Conservation (phyloP, 2,797 vertebrate genomes). For the Limnodromus scolopaceus region DNA sequence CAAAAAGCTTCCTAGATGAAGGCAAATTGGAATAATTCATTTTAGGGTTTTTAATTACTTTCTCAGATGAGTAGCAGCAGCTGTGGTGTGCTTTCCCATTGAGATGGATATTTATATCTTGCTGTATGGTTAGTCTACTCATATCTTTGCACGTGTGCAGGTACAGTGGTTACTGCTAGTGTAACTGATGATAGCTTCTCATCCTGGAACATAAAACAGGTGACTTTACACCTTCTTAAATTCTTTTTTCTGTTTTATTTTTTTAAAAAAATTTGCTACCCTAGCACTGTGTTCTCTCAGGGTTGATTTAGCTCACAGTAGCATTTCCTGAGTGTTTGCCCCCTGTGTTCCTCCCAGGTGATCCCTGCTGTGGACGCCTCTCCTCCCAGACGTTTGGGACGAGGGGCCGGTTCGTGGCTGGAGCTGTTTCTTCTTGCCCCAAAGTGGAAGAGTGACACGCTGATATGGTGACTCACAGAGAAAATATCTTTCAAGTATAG, state of each 20-base stretch:
- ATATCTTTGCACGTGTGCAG: fast-evolving
- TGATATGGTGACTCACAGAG: background rate
- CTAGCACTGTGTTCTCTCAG: background rate
- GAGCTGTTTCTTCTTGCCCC: constrained; percentile 12
- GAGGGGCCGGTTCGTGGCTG: background rate
- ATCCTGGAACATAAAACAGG: background rate
- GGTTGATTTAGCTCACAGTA: background rate
- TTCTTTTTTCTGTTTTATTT: background rate
- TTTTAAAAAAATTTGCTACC: background rate
- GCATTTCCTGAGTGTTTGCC: background rate
- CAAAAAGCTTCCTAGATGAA: background rate
- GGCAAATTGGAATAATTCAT: background rate
- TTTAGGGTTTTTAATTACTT: background rate
- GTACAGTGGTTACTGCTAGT: background rate
- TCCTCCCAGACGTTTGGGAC: fast-evolving
- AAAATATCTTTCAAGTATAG: constrained; percentile 1
- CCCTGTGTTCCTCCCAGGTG: background rate
- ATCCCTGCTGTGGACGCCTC: background rate
- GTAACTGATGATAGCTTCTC: background rate
- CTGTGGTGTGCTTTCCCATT: background rate
- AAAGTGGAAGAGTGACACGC: background rate
- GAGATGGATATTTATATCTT: background rate
- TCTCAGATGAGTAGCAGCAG: background rate
- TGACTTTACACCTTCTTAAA: background rate
- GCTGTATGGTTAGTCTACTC: background rate